Evolutionary conservation across 1,140 invertebrate genomes (phyloP).

Genomic region (Zaprionus africanus): DNA sequence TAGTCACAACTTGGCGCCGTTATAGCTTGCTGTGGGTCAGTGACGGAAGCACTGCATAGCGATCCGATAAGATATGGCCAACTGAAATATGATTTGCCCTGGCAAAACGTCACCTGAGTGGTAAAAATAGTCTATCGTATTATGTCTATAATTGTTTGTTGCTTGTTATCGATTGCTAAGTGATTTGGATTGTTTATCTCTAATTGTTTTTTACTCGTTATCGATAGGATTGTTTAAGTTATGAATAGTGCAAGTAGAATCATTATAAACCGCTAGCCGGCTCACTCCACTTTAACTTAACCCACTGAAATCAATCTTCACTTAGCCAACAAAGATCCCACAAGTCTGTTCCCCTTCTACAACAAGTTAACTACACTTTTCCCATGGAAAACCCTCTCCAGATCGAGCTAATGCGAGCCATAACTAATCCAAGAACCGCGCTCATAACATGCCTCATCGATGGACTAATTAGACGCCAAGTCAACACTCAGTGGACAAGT

Average conservation of each 20-base stretch:
- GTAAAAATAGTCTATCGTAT: background rate
- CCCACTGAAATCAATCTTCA: too few species aligned
- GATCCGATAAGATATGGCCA: constrained; percentile 14
- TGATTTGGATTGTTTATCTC: background rate
- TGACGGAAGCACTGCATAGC: constrained; percentile 5
- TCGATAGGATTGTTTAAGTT: background rate
- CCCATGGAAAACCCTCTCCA: background rate
- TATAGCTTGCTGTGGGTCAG: constrained; percentile 11
- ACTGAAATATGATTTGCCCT: background rate
- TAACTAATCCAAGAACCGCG: background rate
- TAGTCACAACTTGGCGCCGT: constrained; percentile 3
- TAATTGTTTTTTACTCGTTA: background rate
- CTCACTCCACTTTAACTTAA: too few species aligned
- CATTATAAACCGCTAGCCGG: background rate
- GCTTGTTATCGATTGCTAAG: background rate
- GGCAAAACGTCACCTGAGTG: background rate
- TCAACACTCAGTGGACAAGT: constrained; percentile 62
- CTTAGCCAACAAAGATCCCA: too few species aligned
- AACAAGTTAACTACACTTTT: background rate
- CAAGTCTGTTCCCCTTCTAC: too few species aligned
- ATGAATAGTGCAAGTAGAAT: background rate
- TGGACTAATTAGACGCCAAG: constrained; percentile 71
- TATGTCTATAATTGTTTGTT: background rate
- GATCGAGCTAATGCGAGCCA: background rate
- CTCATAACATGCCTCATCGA: constrained; percentile 38